A percentile compares a stretch with the other conserved stretches of the same genome.
phyloP scores from a whole-genome alignment of 2,113 vertebrate genomes.

The Sander vitreus region DNA sequence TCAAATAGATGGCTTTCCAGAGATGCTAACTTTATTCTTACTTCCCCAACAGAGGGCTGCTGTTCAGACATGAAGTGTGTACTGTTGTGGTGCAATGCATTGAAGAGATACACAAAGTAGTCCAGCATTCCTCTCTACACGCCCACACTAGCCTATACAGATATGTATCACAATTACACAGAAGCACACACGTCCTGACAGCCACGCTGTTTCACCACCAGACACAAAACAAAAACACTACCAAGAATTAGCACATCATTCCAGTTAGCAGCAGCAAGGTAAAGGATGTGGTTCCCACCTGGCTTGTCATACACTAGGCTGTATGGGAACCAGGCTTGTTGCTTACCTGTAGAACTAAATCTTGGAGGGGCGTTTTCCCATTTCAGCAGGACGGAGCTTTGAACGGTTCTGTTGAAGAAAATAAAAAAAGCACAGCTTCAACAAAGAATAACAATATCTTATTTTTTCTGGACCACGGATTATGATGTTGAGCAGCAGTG shows the following conservation, averaged over 20 bases:
- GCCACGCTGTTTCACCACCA: constrained; percentile 14
- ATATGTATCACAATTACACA: constrained; percentile 31
- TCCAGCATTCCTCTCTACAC: constrained; percentile 53
- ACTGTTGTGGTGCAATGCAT: constrained; percentile 21
- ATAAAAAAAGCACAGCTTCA: not conserved
- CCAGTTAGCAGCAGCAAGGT: constrained; percentile 1
- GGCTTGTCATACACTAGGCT: not conserved
- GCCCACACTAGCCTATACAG: constrained; percentile 62
- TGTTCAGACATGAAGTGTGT: constrained; percentile 54
- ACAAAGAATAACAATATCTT: not conserved
- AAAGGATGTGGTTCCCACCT: constrained; percentile 14
- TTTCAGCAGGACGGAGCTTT: constrained; percentile 62
- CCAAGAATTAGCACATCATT: constrained; percentile 7
- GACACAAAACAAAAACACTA: constrained; percentile 22
- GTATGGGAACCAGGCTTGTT: not conserved
- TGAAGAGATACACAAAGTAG: constrained; percentile 5
- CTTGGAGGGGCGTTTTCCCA: constrained; percentile 56
- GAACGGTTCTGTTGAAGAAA: constrained; percentile 35
- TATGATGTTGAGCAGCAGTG: not conserved
- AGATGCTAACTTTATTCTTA: constrained; percentile 2
- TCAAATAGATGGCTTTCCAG: not conserved
- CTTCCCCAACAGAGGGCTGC: constrained; percentile 15
- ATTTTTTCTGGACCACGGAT: not conserved
- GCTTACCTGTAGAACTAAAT: constrained; percentile 69
- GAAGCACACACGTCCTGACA: constrained; percentile 9